Conservation (phyloP, 2,888 invertebrate genomes). For the Calameuta pallipes region DNA sequence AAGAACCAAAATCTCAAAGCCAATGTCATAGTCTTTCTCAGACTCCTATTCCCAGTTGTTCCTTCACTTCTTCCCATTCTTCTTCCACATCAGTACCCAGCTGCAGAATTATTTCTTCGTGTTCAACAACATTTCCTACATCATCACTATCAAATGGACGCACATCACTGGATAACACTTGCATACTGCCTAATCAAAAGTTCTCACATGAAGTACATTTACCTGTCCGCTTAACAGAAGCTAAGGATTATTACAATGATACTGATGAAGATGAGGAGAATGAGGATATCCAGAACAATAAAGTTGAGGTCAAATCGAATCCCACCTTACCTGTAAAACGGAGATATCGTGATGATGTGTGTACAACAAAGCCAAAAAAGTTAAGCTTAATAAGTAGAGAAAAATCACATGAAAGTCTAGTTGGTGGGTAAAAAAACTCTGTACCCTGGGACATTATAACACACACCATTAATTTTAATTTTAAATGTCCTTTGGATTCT, state of each 20-base stretch:
- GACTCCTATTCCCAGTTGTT: background rate
- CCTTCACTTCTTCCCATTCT: background rate
- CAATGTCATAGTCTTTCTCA: background rate
- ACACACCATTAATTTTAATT: background rate
- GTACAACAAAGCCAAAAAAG: background rate
- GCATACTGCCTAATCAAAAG: background rate
- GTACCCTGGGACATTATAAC: background rate
- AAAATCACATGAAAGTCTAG: background rate
- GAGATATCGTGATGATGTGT: background rate
- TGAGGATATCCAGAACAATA: constrained; percentile 5
- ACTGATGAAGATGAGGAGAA: background rate
- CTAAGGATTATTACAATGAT: background rate
- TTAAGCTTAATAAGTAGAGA: background rate
- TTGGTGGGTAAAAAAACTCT: background rate
- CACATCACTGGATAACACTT: background rate
- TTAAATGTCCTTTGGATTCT: background rate
- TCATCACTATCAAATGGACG: background rate
- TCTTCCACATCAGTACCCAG: background rate
- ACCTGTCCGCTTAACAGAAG: background rate
- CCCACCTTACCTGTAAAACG: background rate
- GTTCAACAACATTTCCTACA: background rate
- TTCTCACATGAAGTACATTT: background rate
- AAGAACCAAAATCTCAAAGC: background rate
- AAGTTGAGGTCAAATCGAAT: background rate
- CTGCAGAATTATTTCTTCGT: background rate